Conservation (phyloP, 2,113 vertebrate species). For the Tangachromis dhanisi region DNA sequence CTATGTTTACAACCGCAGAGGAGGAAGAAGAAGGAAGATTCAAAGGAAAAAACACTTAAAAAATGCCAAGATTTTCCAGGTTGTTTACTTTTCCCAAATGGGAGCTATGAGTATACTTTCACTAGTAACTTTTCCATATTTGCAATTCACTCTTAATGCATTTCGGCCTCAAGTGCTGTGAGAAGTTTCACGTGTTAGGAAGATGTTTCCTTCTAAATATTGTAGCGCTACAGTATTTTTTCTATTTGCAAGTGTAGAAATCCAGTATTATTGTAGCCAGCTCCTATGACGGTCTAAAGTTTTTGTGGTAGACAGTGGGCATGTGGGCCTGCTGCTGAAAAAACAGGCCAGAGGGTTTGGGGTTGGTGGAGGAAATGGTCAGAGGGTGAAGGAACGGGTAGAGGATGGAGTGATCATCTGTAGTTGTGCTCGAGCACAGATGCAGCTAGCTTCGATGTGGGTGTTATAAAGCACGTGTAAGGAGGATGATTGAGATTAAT, state of each 20-base stretch:
- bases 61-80: background rate
- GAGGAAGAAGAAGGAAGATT: background rate
- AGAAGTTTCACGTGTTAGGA: background rate
- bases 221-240: slow-evolving; percentile 32
- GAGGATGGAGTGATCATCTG: slow-evolving; percentile 38
- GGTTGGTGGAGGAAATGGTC: background rate
- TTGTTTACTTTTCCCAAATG: background rate
- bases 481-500: background rate
- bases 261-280: slow-evolving; percentile 36
- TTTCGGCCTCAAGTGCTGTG: background rate
- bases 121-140: background rate
- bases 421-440: background rate
- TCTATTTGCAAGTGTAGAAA: slow-evolving; percentile 16
- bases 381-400: background rate
- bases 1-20: background rate
- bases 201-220: background rate
- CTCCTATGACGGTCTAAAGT: slow-evolving; percentile 35
- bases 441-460: background rate
- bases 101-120: background rate
- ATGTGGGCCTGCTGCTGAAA: background rate
- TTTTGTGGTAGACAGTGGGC: background rate
- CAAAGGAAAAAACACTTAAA: background rate
- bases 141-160: background rate
- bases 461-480: background rate
- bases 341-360: slow-evolving; percentile 29